Base-by-base conservation (phyloP, 2,888 invertebrate genomes). In the Trichopoda pennipes region DNA sequence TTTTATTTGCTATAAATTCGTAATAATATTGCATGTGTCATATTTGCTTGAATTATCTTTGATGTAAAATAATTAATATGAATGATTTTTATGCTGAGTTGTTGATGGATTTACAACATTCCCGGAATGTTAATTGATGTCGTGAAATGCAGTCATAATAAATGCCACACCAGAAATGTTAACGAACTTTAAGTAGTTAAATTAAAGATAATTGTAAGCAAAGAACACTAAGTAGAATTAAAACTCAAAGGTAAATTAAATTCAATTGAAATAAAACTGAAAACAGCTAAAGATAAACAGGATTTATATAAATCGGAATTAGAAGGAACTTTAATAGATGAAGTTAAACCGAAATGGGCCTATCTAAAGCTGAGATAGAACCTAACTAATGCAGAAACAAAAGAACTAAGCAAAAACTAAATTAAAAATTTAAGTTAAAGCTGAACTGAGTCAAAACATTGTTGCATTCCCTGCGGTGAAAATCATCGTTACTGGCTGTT, bases 11-110 rank as follows among this genome's bases (percentile, higher is more conserved):
- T n/a, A 38, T 1, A 38, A 38, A 38, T 38, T 38, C 38, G 38
- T 1, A 38, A 12, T 42, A 28, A 32, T 77, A 21, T 63, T 49
- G 51, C 4, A 32, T 44, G 60, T 72, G 60, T 61, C 72, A 72
- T 58, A 32, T n/a, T 64, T 64, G 16, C 21, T 47, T 53, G n/a
- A 53, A 74, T 70, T 70, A 70, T 42, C 49, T 56, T 44, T 82
- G 66, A 82, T 74, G 58, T 74, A 60, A 10, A 66, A 70, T 70
- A 78, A 78, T 81, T 74, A 81, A 81, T 76, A 53, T 70, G 78
- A 66, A 78, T 74, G 74, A 74, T 74, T 70, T 74, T 51, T 47
- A 42, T 69, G 74, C 38, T 78, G 73, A 81, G 56, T 78, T 69
- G 69, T 74, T 74, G 81, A 78, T 63, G 78, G 81, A 60, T 78